Evolutionary conservation across 2,797 vertebrate genomes (phyloP).

Genomic region (Tympanoctomys barrerae): DNA sequence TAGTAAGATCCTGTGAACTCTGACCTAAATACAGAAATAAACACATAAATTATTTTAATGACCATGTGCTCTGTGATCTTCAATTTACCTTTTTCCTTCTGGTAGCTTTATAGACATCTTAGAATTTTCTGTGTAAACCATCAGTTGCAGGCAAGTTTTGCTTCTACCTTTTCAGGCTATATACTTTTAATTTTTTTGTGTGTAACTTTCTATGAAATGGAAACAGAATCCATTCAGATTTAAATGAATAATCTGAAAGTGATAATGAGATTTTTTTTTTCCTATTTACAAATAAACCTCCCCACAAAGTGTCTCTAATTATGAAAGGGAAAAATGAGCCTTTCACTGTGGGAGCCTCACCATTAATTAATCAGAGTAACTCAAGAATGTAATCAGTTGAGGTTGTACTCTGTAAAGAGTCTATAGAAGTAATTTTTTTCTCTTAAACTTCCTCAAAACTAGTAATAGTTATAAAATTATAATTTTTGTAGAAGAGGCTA

Average conservation of each 20-base stretch:
- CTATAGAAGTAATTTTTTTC: constrained; percentile 35
- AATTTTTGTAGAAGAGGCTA: neutral
- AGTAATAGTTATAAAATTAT: constrained; percentile 2
- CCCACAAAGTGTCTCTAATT: neutral
- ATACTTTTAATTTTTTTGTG: neutral
- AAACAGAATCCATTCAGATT: neutral
- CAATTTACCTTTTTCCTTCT: neutral
- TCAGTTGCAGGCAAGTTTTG: constrained; percentile 16
- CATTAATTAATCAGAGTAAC: constrained; percentile 25
- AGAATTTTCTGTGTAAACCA: neutral
- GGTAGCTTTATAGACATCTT: neutral
- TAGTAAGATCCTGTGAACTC: too few species aligned
- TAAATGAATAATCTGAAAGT: neutral
- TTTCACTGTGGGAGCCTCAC: neutral
- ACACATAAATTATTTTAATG: neutral
- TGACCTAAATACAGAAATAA: too few species aligned
- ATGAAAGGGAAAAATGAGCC: neutral
- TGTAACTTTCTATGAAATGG: neutral
- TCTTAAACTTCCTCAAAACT: constrained; percentile 30
- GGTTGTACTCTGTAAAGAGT: neutral
- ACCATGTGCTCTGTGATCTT: neutral
- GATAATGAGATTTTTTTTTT: neutral
- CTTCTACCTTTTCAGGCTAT: neutral
- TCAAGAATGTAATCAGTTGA: neutral
- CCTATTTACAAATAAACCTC: neutral